Evolutionary conservation across 2,113 vertebrate genomes (phyloP), one percentile per base, ranked within the genome.

Genomic region (Indri indri): DNA sequence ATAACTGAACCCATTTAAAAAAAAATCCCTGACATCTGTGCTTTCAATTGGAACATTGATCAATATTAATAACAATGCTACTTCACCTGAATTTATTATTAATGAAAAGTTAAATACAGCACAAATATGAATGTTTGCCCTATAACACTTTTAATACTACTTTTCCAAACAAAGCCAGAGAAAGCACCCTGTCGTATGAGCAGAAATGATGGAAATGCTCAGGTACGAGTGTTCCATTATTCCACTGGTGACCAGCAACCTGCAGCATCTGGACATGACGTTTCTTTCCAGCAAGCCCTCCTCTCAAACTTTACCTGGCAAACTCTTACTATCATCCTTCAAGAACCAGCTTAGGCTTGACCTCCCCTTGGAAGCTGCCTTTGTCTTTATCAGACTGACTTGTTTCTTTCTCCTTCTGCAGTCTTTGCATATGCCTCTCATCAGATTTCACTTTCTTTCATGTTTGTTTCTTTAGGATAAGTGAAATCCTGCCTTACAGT

Each of bases 61-160:
- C 98, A 99, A 98, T 99, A 98, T 99, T 98, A 98, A 98, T 98
- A 99, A 98, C 96, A 98, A 92, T 98, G 94, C 91, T 97, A 97
- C 98, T 98, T 98, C 97, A 98, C 97, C 95, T 63, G 25, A 97
- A 98, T 98, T 98, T 98, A 98, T 99, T 99, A 98, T 98, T 98
- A 98, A 98, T 98, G 95, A 92, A 98, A 98, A 98, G 96, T 98
- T 98, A 98, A 98, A 98, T 98, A 97, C 89, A 97, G 89, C 85
- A 98, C 98, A 98, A 98, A 98, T 98, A 98, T 97, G 93, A 95
- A 98, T 98, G 92, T 89, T 98, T 98, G 57, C 88, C 93, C 96
- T 98, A 93, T 74, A 98, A 97, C 63, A 97, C 83, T 86, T 98
- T 97, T 97, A 96, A 97, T 97, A 95, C 37, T 81, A 92, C 90